Evolutionary conservation across 2,888 invertebrate species (phyloP).

Genomic region (Drosophila lacicola): DNA sequence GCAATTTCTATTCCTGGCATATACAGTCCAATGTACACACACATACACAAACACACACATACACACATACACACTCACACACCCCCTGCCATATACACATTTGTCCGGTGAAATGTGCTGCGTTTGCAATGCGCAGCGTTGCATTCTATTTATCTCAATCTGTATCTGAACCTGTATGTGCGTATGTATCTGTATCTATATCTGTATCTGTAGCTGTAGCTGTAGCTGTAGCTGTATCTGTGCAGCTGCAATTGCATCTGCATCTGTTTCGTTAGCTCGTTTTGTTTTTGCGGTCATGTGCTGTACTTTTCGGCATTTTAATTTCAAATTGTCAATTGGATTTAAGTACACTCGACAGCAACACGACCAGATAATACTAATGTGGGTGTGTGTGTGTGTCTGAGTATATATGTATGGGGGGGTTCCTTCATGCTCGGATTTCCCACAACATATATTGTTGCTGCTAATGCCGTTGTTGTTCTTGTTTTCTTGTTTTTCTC

Average conservation of each 20-base stretch:
- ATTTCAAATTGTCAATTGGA: slow-evolving; percentile 80
- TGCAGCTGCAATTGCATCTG: slow-evolving; percentile 29
- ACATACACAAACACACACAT: slow-evolving; percentile 30
- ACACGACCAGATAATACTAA: slow-evolving; percentile 42
- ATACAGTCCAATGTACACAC: slow-evolving; percentile 48
- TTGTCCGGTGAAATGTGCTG: slow-evolving; percentile 62
- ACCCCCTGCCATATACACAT: slow-evolving; percentile 17
- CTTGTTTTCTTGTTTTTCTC: slow-evolving; percentile 1
- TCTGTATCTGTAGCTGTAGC: slow-evolving; percentile 10
- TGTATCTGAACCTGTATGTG: slow-evolving; percentile 25
- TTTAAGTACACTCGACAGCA: slow-evolving; percentile 73
- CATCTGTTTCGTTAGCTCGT: slow-evolving; percentile 39
- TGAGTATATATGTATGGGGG: neutral
- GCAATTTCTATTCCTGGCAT: slow-evolving; percentile 78
- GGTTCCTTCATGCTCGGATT: slow-evolving; percentile 22
- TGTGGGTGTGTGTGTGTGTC: neutral
- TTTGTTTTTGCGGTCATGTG: slow-evolving; percentile 62
- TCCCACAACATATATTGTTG: slow-evolving; percentile 31
- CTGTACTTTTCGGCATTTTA: slow-evolving; percentile 79
- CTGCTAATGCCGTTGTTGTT: slow-evolving; percentile 21
- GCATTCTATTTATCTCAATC: slow-evolving; percentile 65
- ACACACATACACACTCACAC: slow-evolving; percentile 20
- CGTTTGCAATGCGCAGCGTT: slow-evolving; percentile 69
- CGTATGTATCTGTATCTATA: slow-evolving; percentile 10
- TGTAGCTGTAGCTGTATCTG: slow-evolving; percentile 9